Evolutionary conservation across 2,113 vertebrate genomes (phyloP), one percentile per base, ranked within the genome.

Genomic region (Leptodactylus fuscus): DNA sequence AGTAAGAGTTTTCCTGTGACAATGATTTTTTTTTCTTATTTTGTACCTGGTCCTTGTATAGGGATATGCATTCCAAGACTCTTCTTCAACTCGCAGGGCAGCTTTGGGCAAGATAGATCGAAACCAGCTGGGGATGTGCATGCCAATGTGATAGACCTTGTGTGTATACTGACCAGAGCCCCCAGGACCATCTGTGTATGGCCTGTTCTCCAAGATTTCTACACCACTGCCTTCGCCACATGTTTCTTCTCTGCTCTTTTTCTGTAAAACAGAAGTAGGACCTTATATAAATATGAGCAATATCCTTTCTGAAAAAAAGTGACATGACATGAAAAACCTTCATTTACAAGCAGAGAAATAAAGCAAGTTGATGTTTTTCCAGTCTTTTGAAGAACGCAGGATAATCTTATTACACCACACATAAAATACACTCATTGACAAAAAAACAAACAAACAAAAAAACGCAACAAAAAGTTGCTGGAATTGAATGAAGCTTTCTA

Each of bases 61-160:
- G 81, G 97, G 97, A 90, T 99, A 98, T 29, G 97, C 97, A 0
- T 98, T 99, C 97, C 97, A 99, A 0, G 97, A 98, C 49, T 99
- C 97, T 89, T 99, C 97, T 87, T 98, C 97, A 0, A 99, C 97
- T 8, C 97, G 91, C 82, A 99, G 90, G 0, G 97, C 97, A 0
- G 97, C 97, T 92, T 99, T 99, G 90, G 97, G 97, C 92, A 99
- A 87, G 3, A 99, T 98, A 58, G 97, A 96, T 86, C 97, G 96
- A 91, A 99, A 98, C 97, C 97, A 98, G 92, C 97, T 94, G 85
- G 97, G 97, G 88, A 99, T 99, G 92, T 99, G 97, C 97, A 97
- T 98, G 83, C 97, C 97, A 74, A 99, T 97, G 87, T 99, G 97
- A 89, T 98, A 99, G 81, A 99, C 97, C 89, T 99, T 98, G 91